These are phyloP conservation scores for Egretta garzetta DNA, from an alignment of 2,113 vertebrate genomes.

Conservation along the genomic window DNA sequence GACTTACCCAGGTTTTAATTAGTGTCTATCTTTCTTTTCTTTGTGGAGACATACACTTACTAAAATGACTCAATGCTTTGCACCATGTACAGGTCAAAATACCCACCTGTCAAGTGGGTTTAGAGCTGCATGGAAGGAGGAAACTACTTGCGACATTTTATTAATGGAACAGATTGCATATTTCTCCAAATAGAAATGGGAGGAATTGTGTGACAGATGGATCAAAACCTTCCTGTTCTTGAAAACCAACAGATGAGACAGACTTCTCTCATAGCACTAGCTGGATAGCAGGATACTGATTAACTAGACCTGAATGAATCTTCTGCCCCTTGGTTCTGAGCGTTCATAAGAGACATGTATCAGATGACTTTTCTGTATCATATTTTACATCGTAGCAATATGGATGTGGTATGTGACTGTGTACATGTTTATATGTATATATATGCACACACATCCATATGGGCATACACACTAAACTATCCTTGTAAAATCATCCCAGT, in stretches of 20 bases:
- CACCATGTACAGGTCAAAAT: conserved; percentile 74
- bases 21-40: conserved; percentile 73
- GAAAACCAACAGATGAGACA: conserved; percentile 59
- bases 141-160: conserved; percentile 14
- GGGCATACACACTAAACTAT: neutral
- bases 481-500: neutral
- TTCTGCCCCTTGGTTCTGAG: neutral
- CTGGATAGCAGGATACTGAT: conserved; percentile 19
- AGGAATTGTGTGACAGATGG: conserved; percentile 46
- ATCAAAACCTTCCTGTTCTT: conserved; percentile 53
- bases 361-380: neutral
- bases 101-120: conserved; percentile 74
- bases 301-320: conserved; percentile 18
- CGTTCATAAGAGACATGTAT: accelerated
- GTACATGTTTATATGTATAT: neutral
- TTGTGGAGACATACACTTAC: conserved; percentile 61
- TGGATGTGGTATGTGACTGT: neutral
- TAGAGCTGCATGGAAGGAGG: conserved; percentile 34
- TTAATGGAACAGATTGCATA: conserved; percentile 65
- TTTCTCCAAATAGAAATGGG: conserved; percentile 66
- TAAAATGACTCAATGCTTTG: conserved; percentile 68
- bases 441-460: neutral
- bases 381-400: neutral
- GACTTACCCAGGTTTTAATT: conserved; percentile 77
- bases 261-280: conserved; percentile 20